phyloP scores from a whole-genome alignment of 2,113 vertebrate genomes.

The Smithornis capensis region DNA sequence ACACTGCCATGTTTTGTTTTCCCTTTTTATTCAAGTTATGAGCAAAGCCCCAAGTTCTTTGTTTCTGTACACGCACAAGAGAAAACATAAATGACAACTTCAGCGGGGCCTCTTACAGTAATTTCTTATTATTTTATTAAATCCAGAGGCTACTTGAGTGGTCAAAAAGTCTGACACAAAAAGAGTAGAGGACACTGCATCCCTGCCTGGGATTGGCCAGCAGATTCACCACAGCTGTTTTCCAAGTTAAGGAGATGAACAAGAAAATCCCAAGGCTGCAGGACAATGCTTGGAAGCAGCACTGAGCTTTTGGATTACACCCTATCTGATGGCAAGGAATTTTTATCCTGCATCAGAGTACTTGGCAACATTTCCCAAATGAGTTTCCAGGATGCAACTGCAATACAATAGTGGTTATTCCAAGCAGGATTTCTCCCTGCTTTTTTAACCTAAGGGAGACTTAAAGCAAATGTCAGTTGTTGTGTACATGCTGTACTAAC shows the following conservation, averaged over 20 bases:
- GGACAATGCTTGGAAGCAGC: slow-evolving; percentile 57
- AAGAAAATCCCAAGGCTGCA: background rate
- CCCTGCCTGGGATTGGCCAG: background rate
- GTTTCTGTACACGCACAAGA: background rate
- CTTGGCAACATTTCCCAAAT: background rate
- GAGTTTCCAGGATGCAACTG: background rate
- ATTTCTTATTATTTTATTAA: background rate
- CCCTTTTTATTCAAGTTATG: rapidly evolving
- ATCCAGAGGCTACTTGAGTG: background rate
- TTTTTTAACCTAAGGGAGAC: background rate
- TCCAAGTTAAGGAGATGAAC: background rate
- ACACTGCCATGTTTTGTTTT: background rate
- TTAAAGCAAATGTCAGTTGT: background rate
- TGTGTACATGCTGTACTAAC: background rate
- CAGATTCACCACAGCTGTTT: background rate
- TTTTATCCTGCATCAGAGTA: background rate
- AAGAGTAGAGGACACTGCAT: background rate
- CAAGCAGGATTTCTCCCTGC: background rate
- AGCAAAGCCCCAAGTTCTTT: background rate
- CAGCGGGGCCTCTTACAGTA: background rate
- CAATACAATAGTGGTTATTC: background rate
- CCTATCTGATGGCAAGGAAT: background rate
- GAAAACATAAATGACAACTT: background rate
- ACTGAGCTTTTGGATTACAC: background rate
- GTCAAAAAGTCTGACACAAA: background rate